Evolutionary conservation across 2,797 vertebrate species (phyloP).

Genomic region (Amazona finschi): DNA sequence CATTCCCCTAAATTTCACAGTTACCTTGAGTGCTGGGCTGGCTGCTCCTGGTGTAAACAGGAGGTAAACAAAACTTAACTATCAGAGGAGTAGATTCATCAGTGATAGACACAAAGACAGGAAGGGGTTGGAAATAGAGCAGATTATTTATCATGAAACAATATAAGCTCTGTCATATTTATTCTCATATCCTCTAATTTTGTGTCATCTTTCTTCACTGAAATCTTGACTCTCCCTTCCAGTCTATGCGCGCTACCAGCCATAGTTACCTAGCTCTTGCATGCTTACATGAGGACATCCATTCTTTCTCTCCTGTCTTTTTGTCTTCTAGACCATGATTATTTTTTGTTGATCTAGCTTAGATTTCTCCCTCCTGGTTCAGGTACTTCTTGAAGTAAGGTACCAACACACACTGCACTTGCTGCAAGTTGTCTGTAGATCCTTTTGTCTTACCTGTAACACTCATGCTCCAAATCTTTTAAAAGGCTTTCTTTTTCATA

Average conservation of each 20-base stretch:
- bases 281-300: background rate
- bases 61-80: background rate
- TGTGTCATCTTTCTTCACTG: background rate
- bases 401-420: background rate
- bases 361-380: background rate
- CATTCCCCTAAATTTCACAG: background rate
- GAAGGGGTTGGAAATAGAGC: background rate
- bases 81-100: background rate
- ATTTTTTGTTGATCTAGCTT: background rate
- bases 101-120: background rate
- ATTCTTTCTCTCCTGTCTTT: background rate
- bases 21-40: background rate
- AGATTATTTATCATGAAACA: background rate
- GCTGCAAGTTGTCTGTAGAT: background rate
- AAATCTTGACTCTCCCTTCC: background rate
- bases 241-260: background rate
- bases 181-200: background rate
- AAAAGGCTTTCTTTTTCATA: conserved; percentile 1
- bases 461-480: background rate
- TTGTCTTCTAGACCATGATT: background rate
- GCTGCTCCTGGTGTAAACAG: background rate
- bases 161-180: background rate
- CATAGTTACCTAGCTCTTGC: background rate
- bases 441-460: background rate
- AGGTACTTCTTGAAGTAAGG: background rate